Base-by-base conservation (phyloP, 2,888 invertebrate genomes). In the Apamea sordens region DNA sequence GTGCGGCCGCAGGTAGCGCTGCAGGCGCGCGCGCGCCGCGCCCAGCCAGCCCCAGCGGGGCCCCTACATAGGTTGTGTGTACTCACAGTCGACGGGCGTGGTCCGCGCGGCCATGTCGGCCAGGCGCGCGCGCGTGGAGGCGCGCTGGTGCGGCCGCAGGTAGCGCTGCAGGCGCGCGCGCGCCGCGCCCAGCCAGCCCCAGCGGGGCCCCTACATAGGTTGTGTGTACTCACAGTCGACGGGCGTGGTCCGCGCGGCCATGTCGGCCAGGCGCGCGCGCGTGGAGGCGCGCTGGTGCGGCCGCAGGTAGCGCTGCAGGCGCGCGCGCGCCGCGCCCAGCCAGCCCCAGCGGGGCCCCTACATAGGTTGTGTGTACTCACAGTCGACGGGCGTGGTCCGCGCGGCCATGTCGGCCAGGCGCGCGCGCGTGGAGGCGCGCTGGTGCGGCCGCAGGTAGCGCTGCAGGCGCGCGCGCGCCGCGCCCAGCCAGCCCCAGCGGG, bases 131-230 rank as follows among this genome's bases (percentile, higher is more conserved):
- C 91, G 83, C 36, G 95, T 93, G 91, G 87, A 82, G 70, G 92
- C 91, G 6, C 92, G 91, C 86, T 93, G 94, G 89, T 93, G 93
- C 24, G 93, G 94, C 65, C 92, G 91, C 64, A 95, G 92, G 88
- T 92, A 93, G 24, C 92, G 90, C 76, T 90, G 89, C 50, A 95
- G 92, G 0, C 8, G 86, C 90, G 24, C 79, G 77, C 83, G 92
- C 36, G 36, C 36, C 2, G 36, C 36, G 3, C 36, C 36, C 36
- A 36, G 3, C 36, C 36, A 36, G 36, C 36, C 81, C 93, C 94
- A 93, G 87, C 83, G 41, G n/a, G n/a, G n/a, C n/a, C n/a, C n/a
- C n/a, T n/a, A n/a, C n/a, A n/a, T n/a, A n/a, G n/a, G n/a, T n/a
- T n/a, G n/a, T 32, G 32, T 32, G 44, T 44, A 90, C 93, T 86